phyloP scores from a whole-genome alignment of 2,113 vertebrate genomes.

The Pterophyllum scalare region DNA sequence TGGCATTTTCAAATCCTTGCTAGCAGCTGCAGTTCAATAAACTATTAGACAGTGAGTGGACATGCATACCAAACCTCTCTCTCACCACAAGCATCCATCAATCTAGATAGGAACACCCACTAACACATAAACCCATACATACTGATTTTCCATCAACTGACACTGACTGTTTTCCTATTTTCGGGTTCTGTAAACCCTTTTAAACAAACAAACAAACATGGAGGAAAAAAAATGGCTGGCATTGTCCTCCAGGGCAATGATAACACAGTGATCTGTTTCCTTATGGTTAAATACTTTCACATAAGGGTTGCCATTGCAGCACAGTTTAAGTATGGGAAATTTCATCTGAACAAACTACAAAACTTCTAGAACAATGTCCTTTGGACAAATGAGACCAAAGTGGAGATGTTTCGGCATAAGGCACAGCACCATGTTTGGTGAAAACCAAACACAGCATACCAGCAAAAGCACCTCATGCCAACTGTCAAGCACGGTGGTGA shows the following conservation, averaged over 20 bases:
- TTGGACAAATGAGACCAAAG: neutral
- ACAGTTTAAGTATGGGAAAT: neutral
- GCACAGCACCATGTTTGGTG: too few species aligned
- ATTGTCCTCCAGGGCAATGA: neutral
- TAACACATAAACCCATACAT: conserved; percentile 32
- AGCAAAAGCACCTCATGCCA: neutral
- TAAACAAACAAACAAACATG: conserved; percentile 5
- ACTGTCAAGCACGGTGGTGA: neutral
- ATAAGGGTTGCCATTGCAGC: neutral
- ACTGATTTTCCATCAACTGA: conserved; percentile 11
- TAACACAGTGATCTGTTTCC: neutral
- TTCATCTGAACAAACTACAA: neutral
- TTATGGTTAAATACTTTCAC: neutral
- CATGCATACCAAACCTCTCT: conserved; percentile 75
- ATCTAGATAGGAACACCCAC: conserved; percentile 63
- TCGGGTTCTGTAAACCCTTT: conserved; percentile 12
- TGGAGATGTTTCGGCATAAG: neutral
- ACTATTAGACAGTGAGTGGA: conserved; percentile 79
- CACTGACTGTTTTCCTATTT: conserved; percentile 17
- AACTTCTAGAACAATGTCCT: neutral
- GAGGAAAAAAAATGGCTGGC: neutral
- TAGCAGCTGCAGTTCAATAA: conserved; percentile 78
- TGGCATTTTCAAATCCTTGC: conserved; percentile 76
- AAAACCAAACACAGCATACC: too few species aligned
- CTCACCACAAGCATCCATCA: conserved; percentile 72